Evolutionary conservation across 2,113 vertebrate species (phyloP), one percentile per base, ranked within the genome.

Genomic region (Forbesichthys agassizii): DNA sequence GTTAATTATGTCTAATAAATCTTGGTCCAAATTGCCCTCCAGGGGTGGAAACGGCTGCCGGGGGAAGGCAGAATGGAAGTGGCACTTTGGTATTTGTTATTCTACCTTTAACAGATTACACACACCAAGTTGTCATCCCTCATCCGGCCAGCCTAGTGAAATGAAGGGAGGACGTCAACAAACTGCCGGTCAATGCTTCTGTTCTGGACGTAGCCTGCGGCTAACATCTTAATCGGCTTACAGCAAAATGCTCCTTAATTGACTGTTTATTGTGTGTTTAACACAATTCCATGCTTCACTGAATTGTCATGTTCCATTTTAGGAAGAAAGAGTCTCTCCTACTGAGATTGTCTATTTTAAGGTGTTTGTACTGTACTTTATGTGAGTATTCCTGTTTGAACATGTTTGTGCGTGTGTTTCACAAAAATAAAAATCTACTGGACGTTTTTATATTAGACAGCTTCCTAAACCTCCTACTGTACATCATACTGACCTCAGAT

Each of bases 1-100:
- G 85, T 92, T 91, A 92, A 91, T 92, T 93, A 91, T 92, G 84
- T 91, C 86, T 91, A 90, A 90, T 93, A 91, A 90, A 93, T 91
- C 91, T 90, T 89, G 84, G 86, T 91, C 83, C 85, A 91, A 88
- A 88, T 88, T 86, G 89, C 89, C 90, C 89, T 88, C 85, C 81
- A 88, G 88, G 91, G 89, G 86, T 86, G 83, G 82, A 88, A 88
- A 87, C 72, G 84, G 81, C 89, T 92, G 85, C 90, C 81, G 78
- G 76, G 84, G 87, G 86, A 92, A 66, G 77, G 77, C 88, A 79
- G 84, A 90, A 86, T 87, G 78, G 62, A 88, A 91, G 88, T 89
- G 88, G 86, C 88, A 89, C 88, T 90, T 92, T 88, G 84, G 83
- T 90, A 91, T 93, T 92, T 93, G 91, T 93, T 91, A 91, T 90